Conservation (phyloP, 2,113 vertebrate genomes). For the Phaethornis superciliosus region DNA sequence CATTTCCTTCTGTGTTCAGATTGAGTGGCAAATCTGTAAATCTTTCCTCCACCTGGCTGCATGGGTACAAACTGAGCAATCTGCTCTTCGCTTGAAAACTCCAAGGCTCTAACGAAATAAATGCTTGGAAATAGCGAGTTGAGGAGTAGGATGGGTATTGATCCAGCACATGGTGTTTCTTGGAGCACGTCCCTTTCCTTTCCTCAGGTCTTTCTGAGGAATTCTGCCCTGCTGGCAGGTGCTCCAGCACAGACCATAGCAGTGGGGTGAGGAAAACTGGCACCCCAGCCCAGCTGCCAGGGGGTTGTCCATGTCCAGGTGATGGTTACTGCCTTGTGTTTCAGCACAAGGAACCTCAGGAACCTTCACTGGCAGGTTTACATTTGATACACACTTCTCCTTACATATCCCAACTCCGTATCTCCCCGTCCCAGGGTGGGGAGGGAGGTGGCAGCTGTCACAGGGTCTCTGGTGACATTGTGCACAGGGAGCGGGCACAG, state of each 20-base stretch:
- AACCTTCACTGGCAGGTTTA: fast-evolving
- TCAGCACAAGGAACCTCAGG: background rate
- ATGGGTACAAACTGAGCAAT: background rate
- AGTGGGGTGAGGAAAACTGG: background rate
- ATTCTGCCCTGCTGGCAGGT: no score
- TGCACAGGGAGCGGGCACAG: background rate
- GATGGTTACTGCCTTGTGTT: background rate
- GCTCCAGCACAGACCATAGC: background rate
- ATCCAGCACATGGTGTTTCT: background rate
- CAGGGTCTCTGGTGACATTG: background rate
- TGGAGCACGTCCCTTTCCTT: background rate
- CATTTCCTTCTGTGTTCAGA: background rate
- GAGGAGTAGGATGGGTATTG: background rate
- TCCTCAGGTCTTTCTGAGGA: background rate
- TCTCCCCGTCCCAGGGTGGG: background rate
- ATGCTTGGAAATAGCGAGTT: background rate
- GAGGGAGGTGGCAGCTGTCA: background rate
- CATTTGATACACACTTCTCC: background rate
- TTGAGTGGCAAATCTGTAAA: conserved; percentile 17
- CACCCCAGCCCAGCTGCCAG: background rate
- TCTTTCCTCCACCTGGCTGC: conserved; percentile 27
- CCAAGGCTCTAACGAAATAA: background rate
- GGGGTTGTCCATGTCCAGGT: background rate
- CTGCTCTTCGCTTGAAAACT: background rate
- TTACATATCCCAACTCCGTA: background rate